Evolutionary conservation across 1,140 invertebrate species (phyloP).

Genomic region (Zaprionus kolodkinae): DNA sequence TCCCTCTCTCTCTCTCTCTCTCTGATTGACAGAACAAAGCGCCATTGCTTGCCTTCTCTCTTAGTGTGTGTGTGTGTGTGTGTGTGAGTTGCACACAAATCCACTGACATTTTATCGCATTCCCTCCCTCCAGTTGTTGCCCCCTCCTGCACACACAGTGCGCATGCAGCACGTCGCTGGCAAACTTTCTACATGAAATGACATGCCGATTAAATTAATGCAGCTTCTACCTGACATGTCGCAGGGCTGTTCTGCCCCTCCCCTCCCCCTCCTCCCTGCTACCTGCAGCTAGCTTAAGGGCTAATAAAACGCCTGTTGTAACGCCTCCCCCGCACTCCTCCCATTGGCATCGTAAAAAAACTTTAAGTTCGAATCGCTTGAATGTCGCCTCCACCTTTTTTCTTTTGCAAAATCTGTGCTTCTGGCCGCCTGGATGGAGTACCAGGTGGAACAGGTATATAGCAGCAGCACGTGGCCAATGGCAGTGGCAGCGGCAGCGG

Average conservation of each 20-base stretch:
- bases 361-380: conserved; percentile 46
- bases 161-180: background rate
- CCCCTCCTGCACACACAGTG: background rate
- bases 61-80: background rate
- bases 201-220: conserved; percentile 57
- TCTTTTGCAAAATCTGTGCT: conserved; percentile 33
- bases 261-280: too few relatives aligned
- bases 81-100: conserved; percentile 14
- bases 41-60: too few relatives aligned
- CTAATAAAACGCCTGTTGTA: conserved; percentile 32
- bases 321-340: too few relatives aligned
- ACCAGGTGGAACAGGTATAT: background rate
- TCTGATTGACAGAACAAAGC: conserved; percentile 41
- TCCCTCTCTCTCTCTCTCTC: background rate
- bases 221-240: conserved; percentile 25
- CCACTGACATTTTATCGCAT: conserved; percentile 28
- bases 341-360: conserved; percentile 38
- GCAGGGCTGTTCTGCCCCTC: background rate
- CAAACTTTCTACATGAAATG: conserved; percentile 49
- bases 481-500: background rate
- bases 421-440: too few relatives aligned
- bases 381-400: background rate
- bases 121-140: background rate
- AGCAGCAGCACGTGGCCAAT: background rate
- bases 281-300: background rate